phyloP scores from a whole-genome alignment of 2,797 vertebrate species.

The Gymnoscopelus braueri region DNA sequence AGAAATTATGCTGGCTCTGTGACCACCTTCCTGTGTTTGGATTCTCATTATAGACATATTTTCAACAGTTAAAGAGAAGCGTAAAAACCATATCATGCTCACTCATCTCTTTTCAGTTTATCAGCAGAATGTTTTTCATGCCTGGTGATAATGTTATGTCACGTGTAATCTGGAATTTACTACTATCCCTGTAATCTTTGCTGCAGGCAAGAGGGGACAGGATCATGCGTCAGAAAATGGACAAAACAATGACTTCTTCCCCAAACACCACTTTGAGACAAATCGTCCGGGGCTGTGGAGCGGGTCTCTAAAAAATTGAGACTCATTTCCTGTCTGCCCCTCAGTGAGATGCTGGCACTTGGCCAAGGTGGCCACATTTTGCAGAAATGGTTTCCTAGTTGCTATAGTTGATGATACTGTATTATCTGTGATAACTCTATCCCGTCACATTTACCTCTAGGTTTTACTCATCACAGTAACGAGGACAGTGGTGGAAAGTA shows the following conservation, averaged over 20 bases:
- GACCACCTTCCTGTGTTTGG: neutral
- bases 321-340: constrained; percentile 61
- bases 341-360: constrained; percentile 53
- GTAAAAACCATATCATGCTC: neutral
- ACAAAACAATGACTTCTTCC: constrained; percentile 36
- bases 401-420: neutral
- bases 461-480: constrained; percentile 15
- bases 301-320: constrained; percentile 59
- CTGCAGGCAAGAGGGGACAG: constrained; percentile 1
- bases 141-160: too few relatives aligned
- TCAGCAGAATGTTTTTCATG: neutral
- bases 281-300: constrained; percentile 41
- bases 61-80: neutral
- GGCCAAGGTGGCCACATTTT: constrained; percentile 35
- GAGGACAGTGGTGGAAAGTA: constrained; percentile 16
- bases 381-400: constrained; percentile 16
- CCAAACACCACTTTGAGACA: constrained; percentile 22
- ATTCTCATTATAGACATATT: neutral
- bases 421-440: constrained; percentile 1
- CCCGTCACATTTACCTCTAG: constrained; percentile 11
- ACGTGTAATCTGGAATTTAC: neutral
- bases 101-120: neutral
- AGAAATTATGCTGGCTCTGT: neutral
- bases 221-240: constrained; percentile 25
- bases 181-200: constrained; percentile 5